A percentile compares a stretch with the other conserved stretches of the same genome.
These are phyloP conservation scores for Phlogophora meticulosa DNA, from an alignment of 2,888 invertebrate genomes.

Conservation along the genomic window DNA sequence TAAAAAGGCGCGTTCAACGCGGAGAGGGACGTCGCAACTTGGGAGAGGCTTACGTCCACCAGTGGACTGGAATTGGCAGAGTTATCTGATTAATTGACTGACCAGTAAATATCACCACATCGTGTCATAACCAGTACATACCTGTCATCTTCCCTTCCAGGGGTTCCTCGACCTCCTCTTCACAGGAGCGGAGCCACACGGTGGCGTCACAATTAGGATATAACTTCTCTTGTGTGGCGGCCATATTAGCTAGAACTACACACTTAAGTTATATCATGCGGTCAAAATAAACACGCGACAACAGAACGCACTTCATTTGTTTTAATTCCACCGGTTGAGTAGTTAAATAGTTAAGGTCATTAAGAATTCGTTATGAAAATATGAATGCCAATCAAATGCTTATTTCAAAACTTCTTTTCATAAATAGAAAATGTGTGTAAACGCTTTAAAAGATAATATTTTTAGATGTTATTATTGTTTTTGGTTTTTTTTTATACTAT, in stretches of 20 bases:
- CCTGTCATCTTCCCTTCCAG: slow-evolving; percentile 92
- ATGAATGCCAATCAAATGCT: slow-evolving; percentile 11
- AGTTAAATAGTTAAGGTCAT: slow-evolving; percentile 24
- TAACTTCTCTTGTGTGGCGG: slow-evolving; percentile 72
- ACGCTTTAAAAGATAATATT: slow-evolving; percentile 8
- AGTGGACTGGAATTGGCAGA: no score
- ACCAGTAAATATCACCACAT: background rate
- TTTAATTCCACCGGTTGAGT: slow-evolving; percentile 48
- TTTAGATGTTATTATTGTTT: background rate
- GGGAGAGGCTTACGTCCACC: no score
- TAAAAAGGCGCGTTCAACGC: no score
- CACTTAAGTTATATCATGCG: slow-evolving; percentile 41
- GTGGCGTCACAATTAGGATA: slow-evolving; percentile 93
- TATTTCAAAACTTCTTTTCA: slow-evolving; percentile 40
- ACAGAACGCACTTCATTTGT: slow-evolving; percentile 24
- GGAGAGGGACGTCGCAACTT: no score
- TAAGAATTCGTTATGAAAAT: background rate
- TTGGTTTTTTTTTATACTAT: background rate
- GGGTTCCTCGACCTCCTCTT: slow-evolving; percentile 94
- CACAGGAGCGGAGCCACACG: slow-evolving; percentile 96
- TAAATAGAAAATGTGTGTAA: slow-evolving; percentile 27
- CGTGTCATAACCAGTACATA: slow-evolving; percentile 57
- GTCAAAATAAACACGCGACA: slow-evolving; percentile 19
- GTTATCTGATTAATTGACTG: background rate
- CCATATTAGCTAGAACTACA: slow-evolving; percentile 73